Evolutionary conservation across 2,797 vertebrate genomes (phyloP).

Genomic region (Onychomys leucogaster): DNA sequence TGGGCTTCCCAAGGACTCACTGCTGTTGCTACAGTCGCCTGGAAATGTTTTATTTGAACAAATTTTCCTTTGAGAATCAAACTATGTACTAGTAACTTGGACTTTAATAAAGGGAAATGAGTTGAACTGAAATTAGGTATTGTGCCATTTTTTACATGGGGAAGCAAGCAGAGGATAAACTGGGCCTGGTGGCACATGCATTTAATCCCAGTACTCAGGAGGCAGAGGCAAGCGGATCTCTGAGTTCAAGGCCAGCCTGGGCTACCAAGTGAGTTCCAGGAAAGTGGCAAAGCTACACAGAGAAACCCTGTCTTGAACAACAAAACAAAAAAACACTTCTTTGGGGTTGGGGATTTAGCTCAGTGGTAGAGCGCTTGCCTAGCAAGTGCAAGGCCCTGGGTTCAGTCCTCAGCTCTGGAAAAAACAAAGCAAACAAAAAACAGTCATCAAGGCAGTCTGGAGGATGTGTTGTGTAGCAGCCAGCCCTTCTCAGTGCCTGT

Average conservation of each 20-base stretch:
- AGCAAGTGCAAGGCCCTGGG: too few relatives aligned
- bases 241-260: neutral
- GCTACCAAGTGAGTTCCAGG: too few relatives aligned
- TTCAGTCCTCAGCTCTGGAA: too few relatives aligned
- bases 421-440: too few relatives aligned
- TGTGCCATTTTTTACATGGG: constrained; percentile 49
- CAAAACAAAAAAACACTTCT: too few relatives aligned
- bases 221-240: neutral
- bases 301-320: too few relatives aligned
- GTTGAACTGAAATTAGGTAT: constrained; percentile 79
- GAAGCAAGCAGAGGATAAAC: constrained; percentile 16
- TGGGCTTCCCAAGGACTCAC: constrained; percentile 76
- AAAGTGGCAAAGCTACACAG: too few relatives aligned
- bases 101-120: constrained; percentile 88
- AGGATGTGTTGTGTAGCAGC: neutral
- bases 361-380: too few relatives aligned
- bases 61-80: constrained; percentile 86
- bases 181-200: neutral
- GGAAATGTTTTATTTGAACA: constrained; percentile 85
- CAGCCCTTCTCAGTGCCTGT: neutral
- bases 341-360: too few relatives aligned
- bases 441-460: neutral
- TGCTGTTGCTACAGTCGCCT: constrained; percentile 80
- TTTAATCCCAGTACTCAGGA: neutral
- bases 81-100: constrained; percentile 80